Conservation (phyloP, 2,888 invertebrate genomes). For the Drosophila pegasa region DNA sequence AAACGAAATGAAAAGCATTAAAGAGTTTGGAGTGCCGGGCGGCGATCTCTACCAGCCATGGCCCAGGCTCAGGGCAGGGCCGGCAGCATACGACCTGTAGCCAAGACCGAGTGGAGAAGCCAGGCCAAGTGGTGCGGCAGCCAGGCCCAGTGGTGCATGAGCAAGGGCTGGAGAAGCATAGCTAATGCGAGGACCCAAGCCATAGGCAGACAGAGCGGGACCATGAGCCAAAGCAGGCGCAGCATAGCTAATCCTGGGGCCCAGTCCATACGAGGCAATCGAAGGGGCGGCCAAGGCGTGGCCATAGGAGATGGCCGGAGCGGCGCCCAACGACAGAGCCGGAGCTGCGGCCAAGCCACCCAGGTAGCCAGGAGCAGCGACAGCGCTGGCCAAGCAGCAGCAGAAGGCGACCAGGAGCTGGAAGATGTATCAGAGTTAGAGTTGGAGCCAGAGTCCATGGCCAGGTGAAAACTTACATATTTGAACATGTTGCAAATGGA, state of each 20-base stretch:
- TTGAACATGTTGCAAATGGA: slow-evolving; percentile 72
- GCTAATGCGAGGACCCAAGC: slow-evolving; percentile 59
- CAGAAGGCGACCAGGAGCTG: slow-evolving; percentile 74
- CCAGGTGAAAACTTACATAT: slow-evolving; percentile 72
- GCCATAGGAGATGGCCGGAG: slow-evolving; percentile 66
- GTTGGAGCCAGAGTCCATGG: neutral
- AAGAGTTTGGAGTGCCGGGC: neutral
- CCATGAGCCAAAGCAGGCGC: slow-evolving; percentile 40
- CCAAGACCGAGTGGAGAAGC: slow-evolving; percentile 31
- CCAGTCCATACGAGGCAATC: slow-evolving; percentile 62
- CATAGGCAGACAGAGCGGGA: slow-evolving; percentile 64
- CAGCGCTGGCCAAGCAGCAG: slow-evolving; percentile 78
- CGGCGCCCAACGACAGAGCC: slow-evolving; percentile 18
- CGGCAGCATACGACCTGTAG: slow-evolving; percentile 63
- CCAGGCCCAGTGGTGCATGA: slow-evolving; percentile 41
- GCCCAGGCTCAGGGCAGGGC: slow-evolving; percentile 85
- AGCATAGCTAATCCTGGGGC: slow-evolving; percentile 62
- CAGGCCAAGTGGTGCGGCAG: slow-evolving; percentile 5
- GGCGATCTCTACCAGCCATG: slow-evolving; percentile 78
- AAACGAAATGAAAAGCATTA: slow-evolving; percentile 44
- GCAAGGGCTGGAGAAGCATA: slow-evolving; percentile 65
- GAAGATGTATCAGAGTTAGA: neutral
- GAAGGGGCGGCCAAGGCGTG: slow-evolving; percentile 51
- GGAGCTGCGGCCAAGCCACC: slow-evolving; percentile 62
- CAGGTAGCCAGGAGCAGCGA: slow-evolving; percentile 83